A percentile compares a stretch with the other conserved stretches of the same genome.
These are phyloP conservation scores for Sphaerolaimus hirsutus DNA, from an alignment of 2,888 invertebrate genomes.

Conservation along the genomic window DNA sequence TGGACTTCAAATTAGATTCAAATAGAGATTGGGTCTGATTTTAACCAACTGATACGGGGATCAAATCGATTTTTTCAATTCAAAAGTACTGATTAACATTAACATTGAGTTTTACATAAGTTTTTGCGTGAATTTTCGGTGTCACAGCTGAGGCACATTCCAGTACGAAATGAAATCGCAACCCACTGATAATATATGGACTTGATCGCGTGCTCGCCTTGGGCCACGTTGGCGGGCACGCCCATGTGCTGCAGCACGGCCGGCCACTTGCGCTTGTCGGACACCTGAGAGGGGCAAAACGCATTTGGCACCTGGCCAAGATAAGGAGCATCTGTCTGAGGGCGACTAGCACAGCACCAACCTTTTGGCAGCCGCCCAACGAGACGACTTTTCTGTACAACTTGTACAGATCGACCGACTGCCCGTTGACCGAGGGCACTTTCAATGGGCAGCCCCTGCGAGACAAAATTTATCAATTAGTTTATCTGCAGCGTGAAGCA, in stretches of 20 bases:
- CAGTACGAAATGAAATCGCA: neutral
- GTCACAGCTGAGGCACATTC: neutral
- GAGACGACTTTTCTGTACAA: constrained; percentile 72
- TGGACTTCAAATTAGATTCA: no score
- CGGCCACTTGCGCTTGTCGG: constrained; percentile 15
- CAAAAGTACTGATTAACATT: no score
- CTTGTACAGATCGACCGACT: constrained; percentile 66
- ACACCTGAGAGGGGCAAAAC: constrained; percentile 10
- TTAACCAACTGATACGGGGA: no score
- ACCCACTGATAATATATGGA: constrained; percentile 16
- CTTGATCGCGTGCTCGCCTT: constrained; percentile 59
- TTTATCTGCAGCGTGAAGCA: no score
- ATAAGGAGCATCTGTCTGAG: no score
- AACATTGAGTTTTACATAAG: no score
- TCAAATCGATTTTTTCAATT: no score
- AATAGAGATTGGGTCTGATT: no score
- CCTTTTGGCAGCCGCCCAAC: constrained; percentile 81
- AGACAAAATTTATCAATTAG: no score
- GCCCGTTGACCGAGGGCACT: constrained; percentile 55
- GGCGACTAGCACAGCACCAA: constrained; percentile 33
- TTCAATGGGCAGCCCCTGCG: constrained; percentile 27
- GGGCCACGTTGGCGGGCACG: constrained; percentile 58
- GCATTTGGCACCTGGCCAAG: no score
- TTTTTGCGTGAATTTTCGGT: no score
- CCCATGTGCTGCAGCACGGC: constrained; percentile 16